Evolutionary conservation across 2,888 invertebrate genomes (phyloP).

Genomic region (Rotaria sp.): DNA sequence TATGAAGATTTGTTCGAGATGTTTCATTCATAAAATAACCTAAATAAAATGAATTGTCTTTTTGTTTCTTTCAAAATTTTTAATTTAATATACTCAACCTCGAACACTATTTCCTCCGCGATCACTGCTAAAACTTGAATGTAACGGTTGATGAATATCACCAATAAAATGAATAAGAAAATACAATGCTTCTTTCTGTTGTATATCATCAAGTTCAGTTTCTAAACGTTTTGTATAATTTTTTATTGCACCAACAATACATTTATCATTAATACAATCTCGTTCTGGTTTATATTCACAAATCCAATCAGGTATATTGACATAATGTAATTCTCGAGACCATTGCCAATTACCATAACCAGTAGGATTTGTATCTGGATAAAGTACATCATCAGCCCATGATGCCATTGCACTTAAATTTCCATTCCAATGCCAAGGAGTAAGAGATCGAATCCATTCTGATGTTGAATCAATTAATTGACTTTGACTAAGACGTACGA

Average conservation of each 20-base stretch:
- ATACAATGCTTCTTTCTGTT: background rate
- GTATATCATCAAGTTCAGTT: background rate
- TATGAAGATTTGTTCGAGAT: background rate
- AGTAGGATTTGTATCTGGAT: background rate
- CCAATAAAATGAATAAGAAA: background rate
- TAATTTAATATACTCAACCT: background rate
- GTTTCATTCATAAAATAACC: background rate
- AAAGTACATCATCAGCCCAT: background rate
- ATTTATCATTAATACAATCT: background rate
- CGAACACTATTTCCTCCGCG: background rate
- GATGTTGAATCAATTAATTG: background rate
- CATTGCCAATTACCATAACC: constrained; percentile 17
- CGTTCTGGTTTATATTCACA: background rate
- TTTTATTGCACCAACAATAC: background rate
- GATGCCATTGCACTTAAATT: constrained; percentile 18
- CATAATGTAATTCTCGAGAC: background rate
- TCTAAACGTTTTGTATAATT: background rate
- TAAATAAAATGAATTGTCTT: background rate
- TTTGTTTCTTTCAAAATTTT: too few relatives aligned
- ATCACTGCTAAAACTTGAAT: background rate
- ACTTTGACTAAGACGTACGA: background rate
- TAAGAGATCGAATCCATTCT: background rate
- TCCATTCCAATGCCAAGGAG: background rate
- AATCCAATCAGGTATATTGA: background rate
- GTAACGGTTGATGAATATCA: constrained; percentile 21